These are phyloP conservation scores for Lathamus discolor DNA, from an alignment of 2,113 vertebrate species.

Conservation along the genomic window DNA sequence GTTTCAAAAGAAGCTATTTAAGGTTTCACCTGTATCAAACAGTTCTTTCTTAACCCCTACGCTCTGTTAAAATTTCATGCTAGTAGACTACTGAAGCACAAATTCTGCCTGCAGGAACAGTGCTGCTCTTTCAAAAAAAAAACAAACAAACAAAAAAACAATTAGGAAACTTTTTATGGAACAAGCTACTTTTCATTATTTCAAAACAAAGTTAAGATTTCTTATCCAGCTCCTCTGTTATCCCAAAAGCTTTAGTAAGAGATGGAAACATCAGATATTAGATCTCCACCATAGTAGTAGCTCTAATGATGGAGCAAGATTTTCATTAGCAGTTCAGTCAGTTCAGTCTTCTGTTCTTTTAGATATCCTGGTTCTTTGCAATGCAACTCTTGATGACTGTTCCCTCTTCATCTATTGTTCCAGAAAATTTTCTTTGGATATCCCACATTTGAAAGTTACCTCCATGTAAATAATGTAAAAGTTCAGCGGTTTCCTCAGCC, in stretches of 20 bases:
- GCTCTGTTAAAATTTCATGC: not conserved
- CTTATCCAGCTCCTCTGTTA: not conserved
- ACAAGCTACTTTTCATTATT: not conserved
- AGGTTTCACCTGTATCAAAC: not conserved
- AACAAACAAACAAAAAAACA: not conserved
- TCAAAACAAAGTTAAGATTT: not conserved
- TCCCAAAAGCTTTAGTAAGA: not conserved
- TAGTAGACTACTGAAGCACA: not conserved
- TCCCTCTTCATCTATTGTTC: constrained; percentile 26
- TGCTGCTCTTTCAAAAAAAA: not conserved
- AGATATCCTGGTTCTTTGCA: constrained; percentile 3
- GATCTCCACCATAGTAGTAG: not conserved
- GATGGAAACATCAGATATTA: not conserved
- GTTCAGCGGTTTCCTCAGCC: not conserved
- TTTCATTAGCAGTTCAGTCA: constrained; percentile 8
- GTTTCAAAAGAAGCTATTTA: not conserved
- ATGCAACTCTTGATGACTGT: not conserved
- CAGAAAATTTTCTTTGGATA: constrained; percentile 8
- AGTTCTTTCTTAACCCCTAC: not conserved
- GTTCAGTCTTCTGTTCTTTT: constrained; percentile 34
- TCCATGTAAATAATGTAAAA: not conserved
- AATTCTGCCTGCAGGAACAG: not conserved
- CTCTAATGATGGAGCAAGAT: not conserved
- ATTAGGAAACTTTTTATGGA: not conserved
- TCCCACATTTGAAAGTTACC: not conserved